phyloP scores from a whole-genome alignment of 2,888 invertebrate species.

The Hirtodrosophila alboralis region DNA sequence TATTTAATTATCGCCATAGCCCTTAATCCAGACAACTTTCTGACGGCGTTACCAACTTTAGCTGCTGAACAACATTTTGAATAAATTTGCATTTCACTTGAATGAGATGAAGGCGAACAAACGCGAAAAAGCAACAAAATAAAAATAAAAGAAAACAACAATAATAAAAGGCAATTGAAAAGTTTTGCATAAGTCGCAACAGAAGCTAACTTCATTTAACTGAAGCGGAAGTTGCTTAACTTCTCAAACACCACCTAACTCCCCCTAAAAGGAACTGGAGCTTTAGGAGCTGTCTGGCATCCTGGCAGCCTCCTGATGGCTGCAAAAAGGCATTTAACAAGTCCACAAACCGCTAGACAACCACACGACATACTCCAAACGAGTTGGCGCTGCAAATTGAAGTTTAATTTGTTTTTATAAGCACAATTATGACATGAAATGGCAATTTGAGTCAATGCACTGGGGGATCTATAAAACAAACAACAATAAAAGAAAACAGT shows the following conservation, averaged over 20 bases:
- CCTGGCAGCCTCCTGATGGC: slow-evolving; percentile 15
- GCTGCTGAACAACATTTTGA: slow-evolving; percentile 67
- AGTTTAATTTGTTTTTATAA: slow-evolving; percentile 83
- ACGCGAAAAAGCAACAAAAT: slow-evolving; percentile 13
- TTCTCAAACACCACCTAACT: background rate
- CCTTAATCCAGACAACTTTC: slow-evolving; percentile 64
- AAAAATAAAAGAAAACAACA: slow-evolving; percentile 62
- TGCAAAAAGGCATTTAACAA: slow-evolving; percentile 6
- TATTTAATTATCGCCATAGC: slow-evolving; percentile 73
- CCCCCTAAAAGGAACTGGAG: background rate
- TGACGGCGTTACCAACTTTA: slow-evolving; percentile 47
- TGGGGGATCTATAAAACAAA: slow-evolving; percentile 19
- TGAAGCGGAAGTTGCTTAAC: slow-evolving; percentile 25
- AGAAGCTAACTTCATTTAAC: slow-evolving; percentile 62
- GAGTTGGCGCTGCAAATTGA: slow-evolving; percentile 63
- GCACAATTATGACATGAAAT: slow-evolving; percentile 56
- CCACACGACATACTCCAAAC: slow-evolving; percentile 27
- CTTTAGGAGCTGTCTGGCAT: slow-evolving; percentile 8
- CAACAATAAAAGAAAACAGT: background rate
- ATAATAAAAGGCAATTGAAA: slow-evolving; percentile 80
- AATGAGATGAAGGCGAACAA: slow-evolving; percentile 34
- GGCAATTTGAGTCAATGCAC: slow-evolving; percentile 20
- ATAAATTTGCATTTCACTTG: slow-evolving; percentile 81
- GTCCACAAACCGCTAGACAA: slow-evolving; percentile 37
- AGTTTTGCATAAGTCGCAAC: slow-evolving; percentile 79